Evolutionary conservation across 2,888 invertebrate genomes (phyloP).

Genomic region (Apamea crenata): DNA sequence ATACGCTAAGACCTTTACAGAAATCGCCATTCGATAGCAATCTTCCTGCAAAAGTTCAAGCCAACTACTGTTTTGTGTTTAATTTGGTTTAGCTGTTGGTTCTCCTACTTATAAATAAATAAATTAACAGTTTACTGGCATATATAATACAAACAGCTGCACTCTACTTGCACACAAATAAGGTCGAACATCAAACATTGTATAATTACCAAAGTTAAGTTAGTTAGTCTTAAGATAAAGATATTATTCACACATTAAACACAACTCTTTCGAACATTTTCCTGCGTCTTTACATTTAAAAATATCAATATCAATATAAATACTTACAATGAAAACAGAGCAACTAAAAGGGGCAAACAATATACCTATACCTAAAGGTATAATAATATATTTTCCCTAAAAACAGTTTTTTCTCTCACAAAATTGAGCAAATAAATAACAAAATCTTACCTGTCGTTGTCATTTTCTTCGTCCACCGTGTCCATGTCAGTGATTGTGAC

Average conservation of each 20-base stretch:
- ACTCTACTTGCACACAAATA: not conserved
- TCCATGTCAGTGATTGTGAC: slow-evolving; percentile 88
- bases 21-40: not conserved
- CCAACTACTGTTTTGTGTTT: not conserved
- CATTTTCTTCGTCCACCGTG: slow-evolving; percentile 88
- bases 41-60: not conserved
- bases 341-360: no score
- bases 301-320: not conserved
- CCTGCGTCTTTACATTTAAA: no score
- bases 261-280: not conserved
- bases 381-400: not conserved
- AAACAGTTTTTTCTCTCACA: not conserved
- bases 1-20: not conserved
- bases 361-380: not conserved
- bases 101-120: no score
- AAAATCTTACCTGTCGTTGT: slow-evolving; percentile 83
- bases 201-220: not conserved
- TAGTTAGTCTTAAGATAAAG: no score
- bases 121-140: no score
- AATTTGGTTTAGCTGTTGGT: no score
- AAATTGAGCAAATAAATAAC: slow-evolving; percentile 16
- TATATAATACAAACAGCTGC: no score
- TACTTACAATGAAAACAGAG: not conserved
- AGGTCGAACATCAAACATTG: not conserved
- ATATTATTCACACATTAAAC: not conserved